Conservation (phyloP, 2,797 vertebrate species). For the Phrynocephalus forsythii region DNA sequence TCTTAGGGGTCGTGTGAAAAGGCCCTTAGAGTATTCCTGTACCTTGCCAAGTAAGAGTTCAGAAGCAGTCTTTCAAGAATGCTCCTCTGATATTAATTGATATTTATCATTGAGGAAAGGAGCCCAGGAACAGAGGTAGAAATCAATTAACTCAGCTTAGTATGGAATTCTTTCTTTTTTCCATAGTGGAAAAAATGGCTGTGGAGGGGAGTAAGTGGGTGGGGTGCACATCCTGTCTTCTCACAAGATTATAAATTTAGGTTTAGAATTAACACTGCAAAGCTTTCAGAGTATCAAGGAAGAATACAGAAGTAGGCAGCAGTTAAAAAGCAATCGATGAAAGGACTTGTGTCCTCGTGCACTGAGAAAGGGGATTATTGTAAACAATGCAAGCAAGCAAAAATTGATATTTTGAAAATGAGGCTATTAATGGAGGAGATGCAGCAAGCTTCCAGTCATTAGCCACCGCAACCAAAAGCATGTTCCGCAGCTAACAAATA, state of each 20-base stretch:
- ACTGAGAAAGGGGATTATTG: conserved; percentile 61
- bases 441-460: conserved; percentile 78
- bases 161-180: background rate
- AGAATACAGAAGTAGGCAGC: conserved; percentile 16
- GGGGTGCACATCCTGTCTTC: background rate
- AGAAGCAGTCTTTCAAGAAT: background rate
- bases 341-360: conserved; percentile 56
- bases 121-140: background rate
- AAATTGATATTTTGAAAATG: conserved; percentile 70
- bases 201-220: no score
- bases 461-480: conserved; percentile 82
- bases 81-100: background rate
- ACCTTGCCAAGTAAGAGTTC: background rate
- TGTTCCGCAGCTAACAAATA: conserved; percentile 80
- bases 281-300: conserved; percentile 7
- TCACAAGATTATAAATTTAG: background rate
- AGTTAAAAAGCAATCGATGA: conserved; percentile 34
- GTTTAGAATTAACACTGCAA: background rate
- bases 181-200: background rate
- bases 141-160: background rate
- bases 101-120: background rate
- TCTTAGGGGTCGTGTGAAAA: no score
- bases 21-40: background rate
- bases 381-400: conserved; percentile 74
- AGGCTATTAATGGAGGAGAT: conserved; percentile 77